Conservation (phyloP, 2,888 invertebrate genomes). For the Desoria tigrina region DNA sequence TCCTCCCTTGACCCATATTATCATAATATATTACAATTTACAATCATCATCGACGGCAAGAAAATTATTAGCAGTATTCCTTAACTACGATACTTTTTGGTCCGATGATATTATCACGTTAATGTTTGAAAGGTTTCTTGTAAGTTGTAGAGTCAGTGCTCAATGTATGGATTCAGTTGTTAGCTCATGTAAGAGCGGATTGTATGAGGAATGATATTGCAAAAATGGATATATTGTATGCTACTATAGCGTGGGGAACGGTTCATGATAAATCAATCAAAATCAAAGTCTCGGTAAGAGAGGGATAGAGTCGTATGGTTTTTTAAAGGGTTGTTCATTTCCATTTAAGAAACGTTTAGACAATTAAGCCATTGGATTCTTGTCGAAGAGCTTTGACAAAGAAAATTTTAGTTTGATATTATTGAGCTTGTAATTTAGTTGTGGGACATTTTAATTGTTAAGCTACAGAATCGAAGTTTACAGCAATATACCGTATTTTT, state of each 20-base stretch:
- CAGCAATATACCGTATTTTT: too few relatives aligned
- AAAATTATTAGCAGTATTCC: neutral
- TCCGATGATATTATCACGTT: neutral
- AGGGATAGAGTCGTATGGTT: too few relatives aligned
- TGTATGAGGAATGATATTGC: neutral
- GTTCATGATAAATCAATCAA: conserved; percentile 1
- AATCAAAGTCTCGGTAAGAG: neutral
- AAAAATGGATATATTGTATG: neutral
- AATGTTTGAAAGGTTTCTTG: neutral
- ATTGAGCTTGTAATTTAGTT: too few relatives aligned
- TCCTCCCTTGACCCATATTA: conserved; percentile 12
- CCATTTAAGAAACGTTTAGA: too few relatives aligned
- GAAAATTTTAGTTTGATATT: too few relatives aligned
- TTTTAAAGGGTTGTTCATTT: too few relatives aligned
- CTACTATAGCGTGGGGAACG: neutral
- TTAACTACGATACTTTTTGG: neutral
- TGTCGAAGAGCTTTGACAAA: too few relatives aligned
- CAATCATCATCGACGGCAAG: too few relatives aligned
- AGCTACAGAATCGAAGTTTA: too few relatives aligned
- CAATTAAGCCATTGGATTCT: too few relatives aligned
- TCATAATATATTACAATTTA: too few relatives aligned
- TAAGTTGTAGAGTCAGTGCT: neutral
- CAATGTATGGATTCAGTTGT: neutral
- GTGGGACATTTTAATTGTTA: too few relatives aligned
- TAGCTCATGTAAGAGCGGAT: neutral